Evolutionary conservation across 2,888 invertebrate species (phyloP), one percentile per base, ranked within the genome.

Genomic region (Caenorhabditis zanzibari): DNA sequence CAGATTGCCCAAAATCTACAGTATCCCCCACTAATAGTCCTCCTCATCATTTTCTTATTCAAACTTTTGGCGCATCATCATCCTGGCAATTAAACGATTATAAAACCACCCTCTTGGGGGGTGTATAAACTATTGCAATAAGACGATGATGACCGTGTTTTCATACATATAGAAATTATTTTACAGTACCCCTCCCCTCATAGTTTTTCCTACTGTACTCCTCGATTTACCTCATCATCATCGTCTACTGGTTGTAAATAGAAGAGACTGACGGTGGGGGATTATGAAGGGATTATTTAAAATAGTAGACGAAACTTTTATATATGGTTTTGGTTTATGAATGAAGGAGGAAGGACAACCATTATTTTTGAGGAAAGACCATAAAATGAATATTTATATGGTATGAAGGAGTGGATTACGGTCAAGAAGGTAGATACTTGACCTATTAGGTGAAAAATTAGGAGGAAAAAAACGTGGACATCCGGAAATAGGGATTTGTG

Each of bases 221-320:
- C 22, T 44, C 24, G 41, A 61, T 61, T 76, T 76, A 68, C 61
- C 76, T 58, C 56, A 66, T 75, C 66, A 68, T 59, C 52, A 24
- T 61, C 3, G n/a, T 1, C 24, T 38, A 56, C n/a, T 19, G 35
- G 68, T 38, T 68, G 76, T 76, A 76, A 76, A 76, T 76, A 76
- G 59, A 49, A 16, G 44, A 14, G 19, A 19, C 9, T 5, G n/a
- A 59, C 68, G 26, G 26, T 16, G 63, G 32, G 32, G 74, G 75
- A 75, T 75, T 66, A 75, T 3, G 56, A n/a, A n/a, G 32, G 63
- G 63, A 63, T 63, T 63, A 63, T 63, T 63, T 44, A 28, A 63
- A 63, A 63, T 63, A 28, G 44, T n/a, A 16, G 5, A n/a, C n/a
- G 22, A 38, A 59, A 19, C 12, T 69, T 54, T 32, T 56, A 56